Evolutionary conservation across 2,888 invertebrate genomes (phyloP), one percentile per base, ranked within the genome.

Genomic region (Amphipoea lucens): DNA sequence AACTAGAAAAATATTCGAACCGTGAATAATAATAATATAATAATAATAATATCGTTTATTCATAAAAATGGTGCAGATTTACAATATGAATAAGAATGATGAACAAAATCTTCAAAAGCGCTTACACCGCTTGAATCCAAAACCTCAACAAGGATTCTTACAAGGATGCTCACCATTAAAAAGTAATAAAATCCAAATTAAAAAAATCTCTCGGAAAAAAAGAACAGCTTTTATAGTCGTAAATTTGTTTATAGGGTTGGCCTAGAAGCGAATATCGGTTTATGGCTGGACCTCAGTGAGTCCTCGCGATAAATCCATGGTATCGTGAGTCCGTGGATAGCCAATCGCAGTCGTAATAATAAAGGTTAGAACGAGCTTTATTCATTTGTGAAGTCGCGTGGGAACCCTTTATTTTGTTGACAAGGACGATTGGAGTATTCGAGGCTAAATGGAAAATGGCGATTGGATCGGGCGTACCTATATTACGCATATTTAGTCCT

Each of bases 181-280:
- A 90, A 90, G 90, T 91, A 94, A 94, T 94, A 95, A 94, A 94
- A 92, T 91, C 93, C 84, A 92, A 94, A 94, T 93, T 90, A 83
- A 88, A 90, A 90, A 88, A 83, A 79, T 48, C 5, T 67, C n/a
- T 57, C 29, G 23, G 74, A 40, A 48, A 78, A 87, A 76, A 74
- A 42, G 67, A 79, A 78, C 83, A 74, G 20, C 67, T 79, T 82
- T 68, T 81, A 77, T 65, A 69, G 63, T 83, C 79, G 82, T 86
- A 87, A 88, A 90, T 86, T 89, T 88, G 80, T 87, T 69, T 81
- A 73, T 78, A 73, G 76, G 63, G 79, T 70, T 79, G 82, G 70
- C 79, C 85, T 79, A 88, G 82, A 89, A 90, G 87, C 86, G 80
- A 78, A 84, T 87, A 89, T 90, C 88, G 83, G 87, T 92, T 93